Evolutionary conservation across 2,888 invertebrate species (phyloP), one percentile per base, ranked within the genome.

Genomic region (Argyra leucocephala): DNA sequence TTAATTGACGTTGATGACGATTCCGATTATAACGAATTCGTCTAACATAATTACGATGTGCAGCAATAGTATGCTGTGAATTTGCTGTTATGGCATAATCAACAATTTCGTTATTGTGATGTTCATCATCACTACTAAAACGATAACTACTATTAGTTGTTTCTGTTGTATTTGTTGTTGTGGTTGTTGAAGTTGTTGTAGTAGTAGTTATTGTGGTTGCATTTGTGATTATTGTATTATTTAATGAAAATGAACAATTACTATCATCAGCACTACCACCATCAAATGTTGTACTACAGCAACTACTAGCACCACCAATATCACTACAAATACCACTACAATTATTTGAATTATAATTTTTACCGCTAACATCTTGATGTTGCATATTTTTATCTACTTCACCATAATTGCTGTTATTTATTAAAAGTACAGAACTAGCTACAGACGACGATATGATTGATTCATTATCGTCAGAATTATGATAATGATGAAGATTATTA

Each of bases 21-120:
- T 48, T 48, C 12, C 48, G n/a, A 18, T 15, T 48, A 48, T 48
- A 21, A 61, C 66, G 66, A 23, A 22, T 61, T 21, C 61, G 64
- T 64, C 63, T 66, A 62, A 67, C 67, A 22, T 69, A 73, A 61
- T 71, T 72, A 48, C 72, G 70, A 63, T 73, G 71, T 61, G 71
- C 71, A 63, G 74, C 65, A 18, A 73, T 69, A 26, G 76, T 76
- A 63, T 78, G 78, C 1, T 76, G 75, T 70, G 74, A 71, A 63
- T 72, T 72, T 36, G 74, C 70, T 62, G 73, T 72, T 64, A 72
- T 62, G 62, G 73, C 68, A 23, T 70, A 74, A 70, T 73, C 72
- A 64, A 73, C 71, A 69, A 73, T 70, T 58, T 73, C 70, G 31
- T 57, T 62, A 48, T 61, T 65, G 60, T 59, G 22, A 61, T 64